Evolutionary conservation across 37 sponge, comb jelly and placozoan genomes (phyloP), one percentile per base, ranked within the genome.

Genomic region (Aplysina aerophoba): DNA sequence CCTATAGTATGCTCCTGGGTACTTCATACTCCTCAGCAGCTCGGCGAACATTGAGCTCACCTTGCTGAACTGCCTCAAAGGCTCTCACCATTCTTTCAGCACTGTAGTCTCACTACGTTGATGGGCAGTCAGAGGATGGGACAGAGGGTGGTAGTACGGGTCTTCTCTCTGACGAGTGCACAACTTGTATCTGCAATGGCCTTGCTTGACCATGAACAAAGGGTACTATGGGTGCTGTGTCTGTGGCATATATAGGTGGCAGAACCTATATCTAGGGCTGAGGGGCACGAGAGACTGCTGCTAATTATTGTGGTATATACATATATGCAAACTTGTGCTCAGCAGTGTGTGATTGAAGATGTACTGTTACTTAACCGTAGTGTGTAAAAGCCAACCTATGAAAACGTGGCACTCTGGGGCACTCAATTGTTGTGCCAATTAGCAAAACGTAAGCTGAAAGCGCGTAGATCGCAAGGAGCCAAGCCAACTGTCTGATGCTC

Each of bases 21-120:
- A 81, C 38, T 81, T 62, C 82, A 38, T 81, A 59, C 82, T 58
- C 37, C 39, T 81, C 82, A 15, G 82, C 82, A 0, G 63, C 82
- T 12, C 78, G n/a, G 15, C 78, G 31, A 21, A 75, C 41, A 40
- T 54, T 75, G 25, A 75, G 1, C 22, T 40, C 37, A 19, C 22
- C 53, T 75, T 22, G 38, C 22, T 38, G 22, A 75, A 75, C 78
- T 41, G 78, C 54, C 15, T 41, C 25, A 1, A 75, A 8, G 4
- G 78, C 78, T 41, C 14, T 75, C 25, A 36, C 44, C 44, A 75
- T 41, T 15, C 13, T 36, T 38, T 75, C 78, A 40, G 15, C n/a
- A 19, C 53, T 50, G 14, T 75, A 75, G 21, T 11, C 50, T 0
- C 78, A 1, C 1, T 75, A 75, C 53, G 31, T 75, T 14, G 78